These are phyloP conservation scores for Frieseomelitta varia DNA, from an alignment of 1,140 invertebrate genomes.

Conservation along the genomic window DNA sequence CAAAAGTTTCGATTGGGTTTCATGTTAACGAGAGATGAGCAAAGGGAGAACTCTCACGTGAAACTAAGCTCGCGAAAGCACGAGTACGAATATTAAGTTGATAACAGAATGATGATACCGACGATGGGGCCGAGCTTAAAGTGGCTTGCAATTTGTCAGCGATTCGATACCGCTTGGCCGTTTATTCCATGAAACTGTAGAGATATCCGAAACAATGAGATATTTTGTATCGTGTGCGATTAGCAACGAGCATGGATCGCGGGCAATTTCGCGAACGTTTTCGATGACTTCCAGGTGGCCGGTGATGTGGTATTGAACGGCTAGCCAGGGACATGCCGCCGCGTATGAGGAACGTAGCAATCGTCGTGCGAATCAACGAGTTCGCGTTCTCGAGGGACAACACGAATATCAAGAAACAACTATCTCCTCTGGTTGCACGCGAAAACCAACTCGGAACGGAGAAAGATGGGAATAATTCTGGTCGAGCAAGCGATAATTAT, in stretches of 20 bases:
- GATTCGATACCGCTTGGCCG: neutral
- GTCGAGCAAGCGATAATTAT: conserved; percentile 3
- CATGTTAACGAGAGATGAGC: neutral
- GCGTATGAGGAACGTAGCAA: neutral
- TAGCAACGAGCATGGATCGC: neutral
- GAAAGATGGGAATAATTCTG: conserved; percentile 1
- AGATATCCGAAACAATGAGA: neutral
- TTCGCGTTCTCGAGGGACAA: neutral
- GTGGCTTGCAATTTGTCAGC: conserved; percentile 3
- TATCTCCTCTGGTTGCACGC: neutral
- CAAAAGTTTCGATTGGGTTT: neutral
- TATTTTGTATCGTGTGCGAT: conserved; percentile 11
- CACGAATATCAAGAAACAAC: neutral
- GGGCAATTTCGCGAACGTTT: neutral
- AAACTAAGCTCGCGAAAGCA: neutral
- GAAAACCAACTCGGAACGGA: neutral
- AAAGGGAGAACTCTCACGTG: neutral
- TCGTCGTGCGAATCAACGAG: conserved; percentile 7
- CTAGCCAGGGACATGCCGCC: neutral
- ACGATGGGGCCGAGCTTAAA: neutral
- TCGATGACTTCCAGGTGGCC: neutral
- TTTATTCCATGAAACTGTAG: conserved; percentile 24
- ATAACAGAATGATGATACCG: neutral
- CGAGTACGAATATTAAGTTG: neutral
- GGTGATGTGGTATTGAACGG: neutral